Evolutionary conservation across 2,113 vertebrate genomes (phyloP).

Genomic region (Bos taurus): ARS-UCD2.0 NC_037340.1:49303001-49303500

Average conservation of each 20-base stretch:
- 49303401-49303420: slow-evolving; percentile 25
- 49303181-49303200: too few relatives aligned
- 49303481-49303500: slow-evolving; percentile 44
- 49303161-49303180: neutral
- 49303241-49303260: too few relatives aligned
- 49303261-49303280: neutral
- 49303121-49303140: neutral
- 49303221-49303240: too few relatives aligned
- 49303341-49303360: neutral
- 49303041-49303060: neutral
- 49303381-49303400: neutral
- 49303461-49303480: neutral
- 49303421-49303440: neutral
- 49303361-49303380: neutral
- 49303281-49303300: neutral
- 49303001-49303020: neutral
- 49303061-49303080: neutral
- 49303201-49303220: too few relatives aligned
- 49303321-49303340: neutral
- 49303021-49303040: neutral
- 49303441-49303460: neutral
- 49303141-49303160: neutral
- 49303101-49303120: neutral
- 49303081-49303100: neutral
- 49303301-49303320: slow-evolving; percentile 17